Conservation (phyloP, 2,888 invertebrate genomes). For the Cantharis lateralis region DNA sequence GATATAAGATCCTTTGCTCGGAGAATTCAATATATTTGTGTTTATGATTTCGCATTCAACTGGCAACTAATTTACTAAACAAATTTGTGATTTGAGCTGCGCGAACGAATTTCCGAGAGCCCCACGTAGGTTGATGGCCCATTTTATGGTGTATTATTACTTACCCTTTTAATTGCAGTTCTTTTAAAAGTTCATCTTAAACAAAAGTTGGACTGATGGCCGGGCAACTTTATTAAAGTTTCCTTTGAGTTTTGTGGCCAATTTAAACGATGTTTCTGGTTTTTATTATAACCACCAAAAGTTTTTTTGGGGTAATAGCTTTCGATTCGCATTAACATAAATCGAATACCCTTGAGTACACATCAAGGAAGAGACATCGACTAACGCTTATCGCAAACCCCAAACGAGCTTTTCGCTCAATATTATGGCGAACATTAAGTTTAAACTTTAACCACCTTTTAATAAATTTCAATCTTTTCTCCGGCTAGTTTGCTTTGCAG, state of each 20-base stretch:
- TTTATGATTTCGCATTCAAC: neutral
- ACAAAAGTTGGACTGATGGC: constrained; percentile 11
- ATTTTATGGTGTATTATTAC: neutral
- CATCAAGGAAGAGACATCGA: constrained; percentile 14
- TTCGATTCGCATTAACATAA: constrained; percentile 21
- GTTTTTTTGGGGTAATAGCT: constrained; percentile 17
- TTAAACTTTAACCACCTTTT: neutral
- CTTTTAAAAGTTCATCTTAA: constrained; percentile 4
- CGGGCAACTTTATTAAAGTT: constrained; percentile 13
- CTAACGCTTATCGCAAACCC: constrained; percentile 18
- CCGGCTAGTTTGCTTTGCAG: neutral
- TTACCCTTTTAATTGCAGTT: neutral
- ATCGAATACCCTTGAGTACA: constrained; percentile 18
- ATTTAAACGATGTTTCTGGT: constrained; percentile 21
- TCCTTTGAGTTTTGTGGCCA: constrained; percentile 17
- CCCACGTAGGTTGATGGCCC: neutral
- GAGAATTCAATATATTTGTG: neutral
- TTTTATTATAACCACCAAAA: constrained; percentile 14
- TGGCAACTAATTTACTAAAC: neutral
- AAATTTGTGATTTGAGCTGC: neutral
- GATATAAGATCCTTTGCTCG: neutral
- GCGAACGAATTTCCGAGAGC: neutral
- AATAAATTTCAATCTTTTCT: constrained; percentile 3
- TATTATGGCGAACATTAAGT: constrained; percentile 3
- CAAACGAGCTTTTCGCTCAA: constrained; percentile 9